Evolutionary conservation across 1,140 invertebrate species (phyloP).

Genomic region (Venustaconcha ellipsiformis): DNA sequence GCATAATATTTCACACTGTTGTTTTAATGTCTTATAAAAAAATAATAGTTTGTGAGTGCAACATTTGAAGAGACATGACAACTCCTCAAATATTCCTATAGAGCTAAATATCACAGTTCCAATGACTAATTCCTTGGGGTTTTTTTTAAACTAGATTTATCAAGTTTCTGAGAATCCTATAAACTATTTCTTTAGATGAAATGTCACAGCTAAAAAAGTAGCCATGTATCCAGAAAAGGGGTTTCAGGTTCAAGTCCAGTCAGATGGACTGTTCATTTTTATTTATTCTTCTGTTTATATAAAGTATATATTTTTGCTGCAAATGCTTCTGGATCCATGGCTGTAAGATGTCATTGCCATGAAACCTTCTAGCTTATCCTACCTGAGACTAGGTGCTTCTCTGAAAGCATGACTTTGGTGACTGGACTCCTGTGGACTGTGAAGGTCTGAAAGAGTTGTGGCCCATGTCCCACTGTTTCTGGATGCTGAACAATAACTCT

Average conservation of each 20-base stretch:
- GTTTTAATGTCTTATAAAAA: too few relatives aligned
- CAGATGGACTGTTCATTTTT: not conserved
- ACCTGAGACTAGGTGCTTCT: slow-evolving; percentile 94
- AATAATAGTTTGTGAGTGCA: too few relatives aligned
- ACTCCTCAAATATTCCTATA: too few relatives aligned
- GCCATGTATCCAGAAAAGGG: not conserved
- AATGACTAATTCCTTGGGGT: too few relatives aligned
- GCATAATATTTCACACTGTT: too few relatives aligned
- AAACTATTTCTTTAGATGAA: too few relatives aligned
- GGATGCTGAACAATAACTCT: slow-evolving; percentile 98
- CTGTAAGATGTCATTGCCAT: not conserved
- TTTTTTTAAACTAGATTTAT: too few relatives aligned
- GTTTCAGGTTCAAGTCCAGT: not conserved
- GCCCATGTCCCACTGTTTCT: slow-evolving; percentile 96
- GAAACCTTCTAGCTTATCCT: slow-evolving; percentile 2
- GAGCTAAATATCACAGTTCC: too few relatives aligned
- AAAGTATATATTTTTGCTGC: not conserved
- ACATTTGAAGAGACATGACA: too few relatives aligned
- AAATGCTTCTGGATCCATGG: not conserved
- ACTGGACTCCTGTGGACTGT: slow-evolving; percentile 97
- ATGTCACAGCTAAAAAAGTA: not conserved
- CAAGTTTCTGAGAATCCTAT: too few relatives aligned
- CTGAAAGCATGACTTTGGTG: slow-evolving; percentile 91
- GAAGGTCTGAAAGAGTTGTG: slow-evolving; percentile 98
- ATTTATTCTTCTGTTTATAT: not conserved